Percentiles rank a stretch among this genome's conserved stretches.
phyloP scores from a whole-genome alignment of 2,113 vertebrate genomes.

The Anhinga rufa region DNA sequence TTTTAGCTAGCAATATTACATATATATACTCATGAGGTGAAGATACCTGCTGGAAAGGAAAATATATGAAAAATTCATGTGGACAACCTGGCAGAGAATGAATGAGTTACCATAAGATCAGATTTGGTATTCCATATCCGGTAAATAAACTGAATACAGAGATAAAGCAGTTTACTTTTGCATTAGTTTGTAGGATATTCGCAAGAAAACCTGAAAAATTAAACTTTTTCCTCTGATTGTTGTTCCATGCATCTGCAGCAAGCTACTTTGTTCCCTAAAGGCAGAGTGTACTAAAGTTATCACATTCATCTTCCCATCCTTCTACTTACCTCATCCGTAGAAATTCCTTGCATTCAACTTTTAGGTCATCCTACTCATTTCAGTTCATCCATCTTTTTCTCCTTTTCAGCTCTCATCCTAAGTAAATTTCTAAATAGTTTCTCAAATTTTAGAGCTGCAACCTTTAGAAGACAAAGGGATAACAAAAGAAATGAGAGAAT shows the following conservation, averaged over 20 bases:
- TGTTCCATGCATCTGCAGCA: background rate
- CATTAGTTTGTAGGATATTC: background rate
- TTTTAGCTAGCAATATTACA: background rate
- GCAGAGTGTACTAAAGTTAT: background rate
- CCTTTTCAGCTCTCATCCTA: background rate
- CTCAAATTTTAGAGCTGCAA: background rate
- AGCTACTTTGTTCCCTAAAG: background rate
- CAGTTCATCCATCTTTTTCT: background rate
- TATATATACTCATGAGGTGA: background rate
- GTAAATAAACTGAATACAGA: background rate
- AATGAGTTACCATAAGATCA: background rate
- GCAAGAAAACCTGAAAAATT: background rate
- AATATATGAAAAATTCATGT: background rate
- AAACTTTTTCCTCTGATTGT: background rate
- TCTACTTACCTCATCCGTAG: background rate
- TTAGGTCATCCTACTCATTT: background rate
- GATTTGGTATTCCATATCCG: background rate
- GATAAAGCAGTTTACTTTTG: background rate
- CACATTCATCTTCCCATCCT: background rate
- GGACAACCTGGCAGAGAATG: background rate
- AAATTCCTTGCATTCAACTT: background rate
- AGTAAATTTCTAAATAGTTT: background rate
- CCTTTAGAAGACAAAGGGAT: background rate
- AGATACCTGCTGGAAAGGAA: background rate
- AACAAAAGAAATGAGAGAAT: background rate